A percentile compares a stretch with the other conserved stretches of the same genome.
Conservation (phyloP, 2,888 invertebrate genomes). For the Eudemis profundana region DNA sequence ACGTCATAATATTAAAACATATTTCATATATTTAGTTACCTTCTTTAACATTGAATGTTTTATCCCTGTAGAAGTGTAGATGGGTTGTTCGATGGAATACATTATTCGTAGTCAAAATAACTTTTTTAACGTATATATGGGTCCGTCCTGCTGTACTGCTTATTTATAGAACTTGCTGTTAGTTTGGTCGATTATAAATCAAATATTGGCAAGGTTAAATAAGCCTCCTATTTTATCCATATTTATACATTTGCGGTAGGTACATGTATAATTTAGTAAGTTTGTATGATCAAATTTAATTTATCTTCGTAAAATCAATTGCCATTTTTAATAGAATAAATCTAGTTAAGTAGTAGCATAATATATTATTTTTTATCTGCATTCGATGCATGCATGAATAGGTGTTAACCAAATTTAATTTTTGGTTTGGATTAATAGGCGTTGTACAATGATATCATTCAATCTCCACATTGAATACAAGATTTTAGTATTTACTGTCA, state of each 20-base stretch:
- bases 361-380: too few species aligned
- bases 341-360: neutral
- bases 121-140: conserved; percentile 12
- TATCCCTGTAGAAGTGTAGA: too few species aligned
- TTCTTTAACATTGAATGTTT: too few species aligned
- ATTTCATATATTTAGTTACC: neutral
- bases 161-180: neutral
- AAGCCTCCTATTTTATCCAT: neutral
- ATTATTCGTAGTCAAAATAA: neutral
- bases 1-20: neutral
- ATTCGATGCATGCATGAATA: too few species aligned
- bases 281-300: neutral
- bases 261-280: neutral
- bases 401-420: too few species aligned
- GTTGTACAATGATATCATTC: too few species aligned
- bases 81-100: neutral
- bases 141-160: conserved; percentile 22
- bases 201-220: neutral
- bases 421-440: too few species aligned
- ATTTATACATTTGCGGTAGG: too few species aligned
- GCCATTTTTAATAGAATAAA: neutral
- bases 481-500: too few species aligned
- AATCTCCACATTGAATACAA: too few species aligned
- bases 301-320: neutral
- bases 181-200: neutral